Evolutionary conservation across 1,140 invertebrate species (phyloP).

Genomic region (Drosophila tropicalis): DNA sequence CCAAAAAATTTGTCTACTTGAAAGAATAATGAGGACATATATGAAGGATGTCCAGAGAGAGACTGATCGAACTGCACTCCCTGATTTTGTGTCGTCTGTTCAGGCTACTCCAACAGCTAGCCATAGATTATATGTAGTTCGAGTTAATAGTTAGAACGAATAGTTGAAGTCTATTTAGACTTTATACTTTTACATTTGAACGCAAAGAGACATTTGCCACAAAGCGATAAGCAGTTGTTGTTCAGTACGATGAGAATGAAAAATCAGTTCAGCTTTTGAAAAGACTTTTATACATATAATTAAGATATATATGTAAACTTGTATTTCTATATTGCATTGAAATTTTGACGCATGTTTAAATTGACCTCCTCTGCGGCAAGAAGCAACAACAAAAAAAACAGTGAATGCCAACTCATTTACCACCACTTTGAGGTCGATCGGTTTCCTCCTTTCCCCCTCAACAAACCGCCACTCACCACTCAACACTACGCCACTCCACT

Average conservation of each 20-base stretch:
- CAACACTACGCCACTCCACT: no score
- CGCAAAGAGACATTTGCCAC: background rate
- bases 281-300: background rate
- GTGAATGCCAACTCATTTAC: constrained; percentile 46
- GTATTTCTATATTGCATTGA: constrained; percentile 8
- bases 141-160: no score
- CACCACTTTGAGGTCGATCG: constrained; percentile 3
- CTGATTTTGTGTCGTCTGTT: no score
- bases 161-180: no score
- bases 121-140: no score
- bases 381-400: constrained; percentile 11
- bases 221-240: constrained; percentile 2
- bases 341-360: constrained; percentile 30
- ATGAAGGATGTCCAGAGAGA: no score
- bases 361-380: constrained; percentile 47
- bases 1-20: constrained; percentile 33
- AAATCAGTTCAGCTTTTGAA: background rate
- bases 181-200: no score
- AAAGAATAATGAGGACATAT: background rate
- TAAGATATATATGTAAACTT: background rate
- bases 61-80: no score
- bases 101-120: no score
- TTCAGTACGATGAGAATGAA: background rate
- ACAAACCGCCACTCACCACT: background rate
- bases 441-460: background rate